A percentile compares a stretch with the other conserved stretches of the same genome.
Conservation (phyloP, 2,888 invertebrate species). For the Pecten maximus region DNA sequence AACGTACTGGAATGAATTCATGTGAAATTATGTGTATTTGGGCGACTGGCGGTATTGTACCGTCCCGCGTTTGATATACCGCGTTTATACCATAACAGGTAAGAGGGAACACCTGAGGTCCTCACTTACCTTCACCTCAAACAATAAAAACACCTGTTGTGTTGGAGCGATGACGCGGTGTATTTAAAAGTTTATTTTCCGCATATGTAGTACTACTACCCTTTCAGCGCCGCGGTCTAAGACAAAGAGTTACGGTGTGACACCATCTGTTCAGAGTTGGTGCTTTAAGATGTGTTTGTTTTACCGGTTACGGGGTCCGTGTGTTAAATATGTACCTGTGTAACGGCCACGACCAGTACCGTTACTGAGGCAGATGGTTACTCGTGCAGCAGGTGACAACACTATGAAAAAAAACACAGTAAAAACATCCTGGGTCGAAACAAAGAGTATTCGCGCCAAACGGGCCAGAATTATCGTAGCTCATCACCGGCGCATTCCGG, state of each 20-base stretch:
- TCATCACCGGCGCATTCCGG: constrained; percentile 9
- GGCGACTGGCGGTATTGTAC: not conserved
- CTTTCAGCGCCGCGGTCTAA: not conserved
- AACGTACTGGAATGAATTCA: not conserved
- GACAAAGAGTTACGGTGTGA: not conserved
- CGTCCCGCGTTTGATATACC: not conserved
- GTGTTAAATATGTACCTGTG: not conserved
- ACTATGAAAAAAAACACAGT: not conserved
- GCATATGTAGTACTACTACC: not conserved
- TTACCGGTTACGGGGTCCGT: not conserved
- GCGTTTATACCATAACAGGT: not conserved
- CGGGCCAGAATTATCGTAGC: not conserved
- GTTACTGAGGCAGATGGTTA: constrained; percentile 18
- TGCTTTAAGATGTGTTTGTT: not conserved
- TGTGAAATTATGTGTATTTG: not conserved
- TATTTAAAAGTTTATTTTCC: not conserved
- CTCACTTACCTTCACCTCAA: not conserved
- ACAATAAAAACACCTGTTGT: constrained; percentile 20
- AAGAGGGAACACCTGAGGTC: not conserved
- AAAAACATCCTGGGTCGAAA: constrained; percentile 30
- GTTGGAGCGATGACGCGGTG: not conserved
- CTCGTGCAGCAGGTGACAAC: not conserved
- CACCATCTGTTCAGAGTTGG: not conserved
- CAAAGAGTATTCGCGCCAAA: constrained; percentile 35
- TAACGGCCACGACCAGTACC: constrained; percentile 10